Conservation (phyloP, 2,113 vertebrate genomes). For the Thymallus thymallus region DNA sequence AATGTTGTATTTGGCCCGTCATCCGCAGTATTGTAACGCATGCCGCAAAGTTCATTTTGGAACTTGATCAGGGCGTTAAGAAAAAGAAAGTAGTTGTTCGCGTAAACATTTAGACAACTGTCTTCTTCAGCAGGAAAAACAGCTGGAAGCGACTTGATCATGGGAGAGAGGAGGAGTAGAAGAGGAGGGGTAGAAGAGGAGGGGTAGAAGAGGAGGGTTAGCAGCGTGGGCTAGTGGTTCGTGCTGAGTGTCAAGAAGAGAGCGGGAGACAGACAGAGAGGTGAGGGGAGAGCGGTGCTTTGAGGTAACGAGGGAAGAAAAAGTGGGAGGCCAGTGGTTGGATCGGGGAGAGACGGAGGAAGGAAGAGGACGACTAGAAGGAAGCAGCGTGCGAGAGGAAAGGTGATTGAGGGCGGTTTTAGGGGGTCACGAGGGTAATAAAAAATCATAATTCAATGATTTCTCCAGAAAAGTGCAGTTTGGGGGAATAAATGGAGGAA, state of each 20-base stretch:
- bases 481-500: slow-evolving; percentile 57
- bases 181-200: slow-evolving; percentile 18
- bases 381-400: slow-evolving; percentile 48
- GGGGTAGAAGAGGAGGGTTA: slow-evolving; percentile 1
- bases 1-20: slow-evolving; percentile 45
- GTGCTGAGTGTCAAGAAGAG: slow-evolving; percentile 46
- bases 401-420: slow-evolving; percentile 56
- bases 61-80: slow-evolving; percentile 68
- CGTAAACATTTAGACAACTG: slow-evolving; percentile 82
- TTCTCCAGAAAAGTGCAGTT: slow-evolving; percentile 69
- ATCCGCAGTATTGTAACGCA: slow-evolving; percentile 60
- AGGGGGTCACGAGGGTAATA: slow-evolving; percentile 54
- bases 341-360: slow-evolving; percentile 47
- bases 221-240: slow-evolving; percentile 31
- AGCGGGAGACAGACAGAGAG: slow-evolving; percentile 52
- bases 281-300: slow-evolving; percentile 46
- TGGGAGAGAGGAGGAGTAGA: slow-evolving; percentile 39
- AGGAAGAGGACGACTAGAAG: slow-evolving; percentile 29
- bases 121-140: slow-evolving; percentile 76
- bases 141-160: slow-evolving; percentile 71
- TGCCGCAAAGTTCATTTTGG: slow-evolving; percentile 62
- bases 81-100: slow-evolving; percentile 71
- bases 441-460: slow-evolving; percentile 63
- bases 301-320: slow-evolving; percentile 44
- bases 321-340: slow-evolving; percentile 42